These are phyloP conservation scores for Phrynosoma blainvillii DNA, from an alignment of 2,113 vertebrate genomes.

Conservation along the genomic window DNA sequence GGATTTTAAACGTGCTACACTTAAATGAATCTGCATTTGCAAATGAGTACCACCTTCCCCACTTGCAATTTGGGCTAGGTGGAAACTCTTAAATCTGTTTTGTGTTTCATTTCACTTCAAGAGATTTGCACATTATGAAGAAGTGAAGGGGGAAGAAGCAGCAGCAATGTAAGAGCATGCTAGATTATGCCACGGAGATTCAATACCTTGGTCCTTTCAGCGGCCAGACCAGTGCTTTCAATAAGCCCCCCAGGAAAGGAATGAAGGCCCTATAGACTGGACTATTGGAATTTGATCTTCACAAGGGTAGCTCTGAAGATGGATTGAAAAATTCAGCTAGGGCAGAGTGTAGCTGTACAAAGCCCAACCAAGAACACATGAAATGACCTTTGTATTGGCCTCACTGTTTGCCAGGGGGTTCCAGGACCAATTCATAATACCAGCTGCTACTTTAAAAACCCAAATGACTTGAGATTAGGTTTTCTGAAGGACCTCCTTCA, in stretches of 20 bases:
- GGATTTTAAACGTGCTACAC: slow-evolving; percentile 6
- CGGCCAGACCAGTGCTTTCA: neutral
- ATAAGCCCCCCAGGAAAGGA: neutral
- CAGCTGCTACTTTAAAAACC: neutral
- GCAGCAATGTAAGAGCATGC: neutral
- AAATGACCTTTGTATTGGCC: too few relatives aligned
- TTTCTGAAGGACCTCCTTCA: neutral
- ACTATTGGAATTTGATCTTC: neutral
- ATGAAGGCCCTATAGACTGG: neutral
- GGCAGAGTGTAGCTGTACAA: neutral
- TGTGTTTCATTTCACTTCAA: neutral
- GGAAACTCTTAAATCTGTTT: neutral
- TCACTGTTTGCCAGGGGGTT: too few relatives aligned
- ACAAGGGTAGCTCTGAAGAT: neutral
- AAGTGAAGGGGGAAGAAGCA: too few relatives aligned
- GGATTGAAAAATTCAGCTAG: neutral
- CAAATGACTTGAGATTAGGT: neutral
- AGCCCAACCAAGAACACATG: too few relatives aligned
- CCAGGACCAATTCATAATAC: neutral
- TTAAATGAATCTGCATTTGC: slow-evolving; percentile 19
- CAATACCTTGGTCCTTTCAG: neutral
- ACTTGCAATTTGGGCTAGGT: neutral
- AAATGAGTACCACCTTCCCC: neutral
- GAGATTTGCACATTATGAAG: neutral
- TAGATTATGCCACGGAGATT: neutral